Evolutionary conservation across 2,113 vertebrate genomes (phyloP), one percentile per base, ranked within the genome.

Genomic region (Phylloscopus whistleri): DNA sequence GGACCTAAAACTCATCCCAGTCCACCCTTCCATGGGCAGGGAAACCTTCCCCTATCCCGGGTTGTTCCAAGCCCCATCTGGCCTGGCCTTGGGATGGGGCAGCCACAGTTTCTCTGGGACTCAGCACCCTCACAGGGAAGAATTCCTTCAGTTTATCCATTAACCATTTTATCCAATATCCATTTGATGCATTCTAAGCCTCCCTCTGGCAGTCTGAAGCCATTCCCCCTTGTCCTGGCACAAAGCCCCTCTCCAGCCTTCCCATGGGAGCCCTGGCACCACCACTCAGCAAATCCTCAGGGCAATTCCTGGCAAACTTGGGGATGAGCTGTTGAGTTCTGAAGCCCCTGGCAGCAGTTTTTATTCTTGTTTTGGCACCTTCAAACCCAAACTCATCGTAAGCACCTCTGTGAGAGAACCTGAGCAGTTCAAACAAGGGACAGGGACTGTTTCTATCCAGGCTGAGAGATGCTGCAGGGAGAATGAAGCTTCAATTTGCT

Each of bases 51-150:
- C 4, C 31, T 5, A 1, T 1, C 72, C 31, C 72, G 31, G 60
- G 37, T 0, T 24, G 51, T 31, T 58, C 83, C 60, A 30, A 56
- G 8, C 43, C n/a, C 41, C 0, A 0, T 58, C 60, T 44, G 67
- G 0, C 20, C 52, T 12, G 44, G 21, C 44, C 44, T 51, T 11
- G 52, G 35, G 17, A 24, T 35, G 35, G 83, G 20, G 30, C 43
- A 66, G 70, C 51, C 30, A 2, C 70, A 67, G 44, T 30, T 43
- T 0, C 48, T 15, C 27, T 55, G 58, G 37, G 33, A 3, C 48
- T 72, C 10, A 18, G 16, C 39, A 22, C 6, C 23, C 23, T 39
- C 14, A 5, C n/a, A n/a, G 59, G 28, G 41, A 15, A 46, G 41
- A 39, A 64, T 55, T 55, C n/a, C n/a, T 46, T 3, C 58, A 26